Evolutionary conservation across 2,113 vertebrate genomes (phyloP).

Genomic region (Orientallactaga bullata): DNA sequence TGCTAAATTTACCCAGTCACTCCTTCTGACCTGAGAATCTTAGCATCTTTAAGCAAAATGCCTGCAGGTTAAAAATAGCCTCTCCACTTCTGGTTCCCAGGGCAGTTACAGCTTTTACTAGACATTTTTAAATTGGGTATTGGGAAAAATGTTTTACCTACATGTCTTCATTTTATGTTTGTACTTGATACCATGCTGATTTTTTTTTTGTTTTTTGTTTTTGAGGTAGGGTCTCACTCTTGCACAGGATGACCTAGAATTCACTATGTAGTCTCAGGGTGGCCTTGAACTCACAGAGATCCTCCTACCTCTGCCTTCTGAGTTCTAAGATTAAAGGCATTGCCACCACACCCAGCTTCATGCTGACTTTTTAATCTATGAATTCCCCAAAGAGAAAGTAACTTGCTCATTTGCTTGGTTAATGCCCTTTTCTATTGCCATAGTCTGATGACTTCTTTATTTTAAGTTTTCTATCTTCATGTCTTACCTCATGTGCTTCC

Average conservation of each 20-base stretch:
- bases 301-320: too few relatives aligned
- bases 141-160: background rate
- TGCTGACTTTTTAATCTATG: background rate
- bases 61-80: background rate
- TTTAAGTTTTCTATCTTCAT: background rate
- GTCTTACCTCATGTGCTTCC: background rate
- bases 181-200: background rate
- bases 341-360: too few relatives aligned
- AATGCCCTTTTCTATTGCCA: background rate
- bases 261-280: too few relatives aligned
- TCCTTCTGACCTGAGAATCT: background rate
- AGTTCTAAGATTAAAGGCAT: too few relatives aligned
- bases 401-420: background rate
- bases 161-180: conserved; percentile 27
- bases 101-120: background rate
- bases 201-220: too few relatives aligned
- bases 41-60: background rate
- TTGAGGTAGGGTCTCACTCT: too few relatives aligned
- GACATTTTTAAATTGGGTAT: background rate
- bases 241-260: too few relatives aligned
- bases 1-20: background rate
- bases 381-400: conserved; percentile 16
- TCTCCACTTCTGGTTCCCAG: background rate
- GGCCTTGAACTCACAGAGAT: too few relatives aligned
- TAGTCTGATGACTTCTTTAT: background rate